A percentile compares a stretch with the other conserved stretches of the same genome.
Evolutionary conservation across 1,140 invertebrate species (phyloP).

Genomic region (Apis florea): DNA sequence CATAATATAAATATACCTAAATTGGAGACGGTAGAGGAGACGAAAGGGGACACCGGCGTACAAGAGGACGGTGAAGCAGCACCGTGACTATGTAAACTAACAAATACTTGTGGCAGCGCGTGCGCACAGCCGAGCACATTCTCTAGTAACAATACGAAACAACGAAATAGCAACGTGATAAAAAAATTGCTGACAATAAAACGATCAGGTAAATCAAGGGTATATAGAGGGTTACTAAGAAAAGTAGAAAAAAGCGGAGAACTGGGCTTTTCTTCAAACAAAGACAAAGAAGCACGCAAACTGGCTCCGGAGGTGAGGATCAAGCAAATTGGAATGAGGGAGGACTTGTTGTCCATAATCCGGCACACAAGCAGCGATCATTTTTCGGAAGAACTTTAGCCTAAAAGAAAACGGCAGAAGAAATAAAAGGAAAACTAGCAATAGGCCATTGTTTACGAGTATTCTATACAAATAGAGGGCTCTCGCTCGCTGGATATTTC

Average conservation of each 20-base stretch:
- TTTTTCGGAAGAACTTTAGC: constrained; percentile 80
- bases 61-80: constrained; percentile 14
- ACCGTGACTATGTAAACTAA: constrained; percentile 65
- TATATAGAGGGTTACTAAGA: not conserved
- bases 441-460: constrained; percentile 27
- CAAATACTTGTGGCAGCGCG: constrained; percentile 41
- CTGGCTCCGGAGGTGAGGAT: constrained; percentile 80
- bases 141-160: constrained; percentile 12
- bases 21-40: not conserved
- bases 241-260: constrained; percentile 1
- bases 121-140: constrained; percentile 45
- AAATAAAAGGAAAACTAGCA: constrained; percentile 3
- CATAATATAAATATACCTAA: not conserved
- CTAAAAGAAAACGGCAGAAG: constrained; percentile 31
- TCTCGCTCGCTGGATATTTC: constrained; percentile 43
- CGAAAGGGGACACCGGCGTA: constrained; percentile 12
- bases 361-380: constrained; percentile 80
- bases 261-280: constrained; percentile 43
- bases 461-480: constrained; percentile 57
- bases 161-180: not conserved
- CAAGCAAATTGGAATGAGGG: constrained; percentile 81
- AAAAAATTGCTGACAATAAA: not conserved
- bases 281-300: constrained; percentile 72
- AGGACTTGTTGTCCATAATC: constrained; percentile 79
- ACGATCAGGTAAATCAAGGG: not conserved